Evolutionary conservation across 2,888 invertebrate species (phyloP), one percentile per base, ranked within the genome.

Genomic region (Synergus itoensis): DNA sequence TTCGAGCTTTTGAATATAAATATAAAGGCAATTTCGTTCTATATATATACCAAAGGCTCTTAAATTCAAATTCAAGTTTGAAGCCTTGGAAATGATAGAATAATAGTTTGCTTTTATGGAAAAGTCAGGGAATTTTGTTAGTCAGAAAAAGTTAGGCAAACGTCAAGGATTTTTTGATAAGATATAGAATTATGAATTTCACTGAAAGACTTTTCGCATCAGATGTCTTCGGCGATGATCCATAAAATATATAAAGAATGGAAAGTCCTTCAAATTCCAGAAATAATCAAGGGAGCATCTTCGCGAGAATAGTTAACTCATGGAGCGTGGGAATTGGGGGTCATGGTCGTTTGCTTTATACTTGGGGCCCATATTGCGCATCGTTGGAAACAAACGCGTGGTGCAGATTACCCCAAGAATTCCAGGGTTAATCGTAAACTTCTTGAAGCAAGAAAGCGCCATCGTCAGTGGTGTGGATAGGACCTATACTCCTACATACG

Each of bases 261-360:
- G 28, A 53, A 53, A 53, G 73, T 73, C 73, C 73, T 73, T 73
- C 73, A 73, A 53, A 73, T 73, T 73, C 73, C 73, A 73, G 73
- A 73, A 73, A 73, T 73, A 73, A 73, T 73, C 48, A 73, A 73
- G 73, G 36, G 53, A 73, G 36, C 73, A 73, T 53, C 73, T 53
- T 73, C 48, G 36, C 28, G 53, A 28, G 53, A 73, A 65, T 65
- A 73, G 73, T 73, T 73, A 79, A 65, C 63, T 63, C 28, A 57
- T 78, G 75, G 79, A 84, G 83, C 86, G 86, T 86, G 86, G 84
- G 86, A 86, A 86, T 84, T 84, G 75, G 81, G 80, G 86, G 85
- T 85, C 84, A 85, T 80, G 86, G 84, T 83, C 82, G 84, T 82
- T 81, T 82, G 79, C 67, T 81, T 77, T 73, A 53, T n/a, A 73